Base-by-base conservation (phyloP, 1,140 invertebrate genomes). In the Argopecten irradians region DNA sequence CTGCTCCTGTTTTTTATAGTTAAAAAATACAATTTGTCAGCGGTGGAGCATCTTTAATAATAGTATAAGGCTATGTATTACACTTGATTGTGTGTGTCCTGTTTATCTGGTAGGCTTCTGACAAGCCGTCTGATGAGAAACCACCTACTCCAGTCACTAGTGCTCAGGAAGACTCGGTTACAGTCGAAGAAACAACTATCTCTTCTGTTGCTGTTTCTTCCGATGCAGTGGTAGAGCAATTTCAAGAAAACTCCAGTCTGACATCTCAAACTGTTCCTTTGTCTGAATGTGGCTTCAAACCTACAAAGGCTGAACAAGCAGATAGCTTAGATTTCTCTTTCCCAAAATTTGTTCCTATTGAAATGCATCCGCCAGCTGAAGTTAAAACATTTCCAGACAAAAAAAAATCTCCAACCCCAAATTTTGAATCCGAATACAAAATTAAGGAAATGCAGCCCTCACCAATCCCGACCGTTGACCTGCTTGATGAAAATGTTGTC, bases 151-250 rank as follows among this genome's bases (percentile, higher is more conserved):
- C 5, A 16, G 55, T 71, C 55, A 71, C 55, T 71, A n/a, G 7
- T 11, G 22, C 55, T 28, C 55, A 71, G 55, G 55, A n/a, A 8
- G 55, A 71, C 5, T 28, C 55, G 55, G 7, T n/a, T n/a, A 22
- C 55, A 71, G 55, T 71, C 8, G 22, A 71, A 71, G 55, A 71
- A 71, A 71, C 55, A 28, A 71, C 55, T 28, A n/a, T 71, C 55
- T 28, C 55, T 71, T 71, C 55, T n/a, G 55, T 28, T 5, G 22
- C 55, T 71, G n/a, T n/a, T n/a, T n/a, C n/a, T n/a, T n/a, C n/a
- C n/a, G n/a, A n/a, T n/a, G n/a, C n/a, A n/a, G 55, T 71, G 55
- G 55, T 71, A 71, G 55, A 71, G n/a, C 55, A 28, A n/a, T 71
- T 71, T 28, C 55, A 71, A 28, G 22, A 71, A 71, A 71, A 16